Evolutionary conservation across 2,113 vertebrate species (phyloP), one percentile per base, ranked within the genome.

Genomic region (Globicephala melas): DNA sequence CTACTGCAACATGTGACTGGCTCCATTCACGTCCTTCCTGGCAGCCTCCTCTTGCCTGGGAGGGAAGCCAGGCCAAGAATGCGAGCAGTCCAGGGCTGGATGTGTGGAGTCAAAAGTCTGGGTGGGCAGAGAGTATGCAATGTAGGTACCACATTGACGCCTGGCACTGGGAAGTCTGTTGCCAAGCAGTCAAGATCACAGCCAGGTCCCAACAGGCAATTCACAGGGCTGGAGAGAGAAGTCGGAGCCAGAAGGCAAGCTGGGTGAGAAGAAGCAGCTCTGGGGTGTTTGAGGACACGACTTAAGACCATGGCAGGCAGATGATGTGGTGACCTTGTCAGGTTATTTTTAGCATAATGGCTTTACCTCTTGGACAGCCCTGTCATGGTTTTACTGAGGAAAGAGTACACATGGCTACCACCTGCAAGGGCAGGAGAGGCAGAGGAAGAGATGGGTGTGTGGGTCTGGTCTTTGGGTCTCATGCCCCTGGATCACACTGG

Each of bases 211-310:
- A 6, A 31, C 63, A 38, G 89, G 67, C 89, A 86, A 36, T 62
- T 83, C 79, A 36, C 50, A 65, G 79, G 58, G 41, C 44, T 83
- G 73, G 11, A 15, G 68, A 89, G 36, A 41, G 74, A 41, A 70
- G 77, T 65, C 44, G 55, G 83, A 87, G 95, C 79, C 92, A 90
- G 79, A 50, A 89, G 92, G 68, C 94, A 55, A 83, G 44, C 21
- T 81, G 83, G 77, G 79, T 36, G 96, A 93, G 71, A 89, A 91
- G 82, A 80, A 68, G 77, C 14, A 26, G 85, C 28, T 44, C 47
- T 2, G 2, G 74, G 92, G 41, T 68, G 94, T 60, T n/a, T 93
- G 90, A 98, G 97, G 97, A 95, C 95, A 36, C 0, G 20, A 92
- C 47, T 68, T 53, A 18, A 83, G 65, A 60, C 50, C 11, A 31